These are phyloP conservation scores for Morone chrysops DNA, from an alignment of 2,113 vertebrate species.

Conservation along the genomic window DNA sequence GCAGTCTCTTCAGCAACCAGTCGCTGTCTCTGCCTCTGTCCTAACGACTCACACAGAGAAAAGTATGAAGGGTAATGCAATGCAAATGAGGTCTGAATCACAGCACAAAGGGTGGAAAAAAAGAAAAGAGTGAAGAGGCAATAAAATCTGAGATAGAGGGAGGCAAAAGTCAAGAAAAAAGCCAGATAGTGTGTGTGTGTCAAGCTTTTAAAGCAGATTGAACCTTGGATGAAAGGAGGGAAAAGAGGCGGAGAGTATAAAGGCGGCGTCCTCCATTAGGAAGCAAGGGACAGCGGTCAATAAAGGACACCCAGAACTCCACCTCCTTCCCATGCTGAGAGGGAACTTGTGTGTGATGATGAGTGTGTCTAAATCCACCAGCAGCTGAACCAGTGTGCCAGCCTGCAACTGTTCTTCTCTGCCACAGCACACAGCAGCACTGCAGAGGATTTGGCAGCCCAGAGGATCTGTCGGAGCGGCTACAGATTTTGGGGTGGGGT, in stretches of 20 bases:
- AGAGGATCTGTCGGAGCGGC: slow-evolving; percentile 55
- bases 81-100: slow-evolving; percentile 50
- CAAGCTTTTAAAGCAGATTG: slow-evolving; percentile 51
- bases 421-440: slow-evolving; percentile 67
- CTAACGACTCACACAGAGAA: slow-evolving; percentile 22
- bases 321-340: slow-evolving; percentile 63
- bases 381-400: slow-evolving; percentile 67
- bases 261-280: slow-evolving; percentile 46
- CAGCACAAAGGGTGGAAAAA: not conserved
- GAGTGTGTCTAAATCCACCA: slow-evolving; percentile 66
- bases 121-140: slow-evolving; percentile 13
- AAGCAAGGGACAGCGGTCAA: slow-evolving; percentile 69
- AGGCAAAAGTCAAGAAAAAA: slow-evolving; percentile 18
- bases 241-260: slow-evolving; percentile 37
- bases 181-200: slow-evolving; percentile 21
- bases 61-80: slow-evolving; percentile 31
- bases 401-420: slow-evolving; percentile 54
- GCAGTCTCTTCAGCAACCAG: slow-evolving; percentile 52
- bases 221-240: slow-evolving; percentile 42
- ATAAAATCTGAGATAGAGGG: not conserved
- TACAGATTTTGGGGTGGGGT: slow-evolving; percentile 60
- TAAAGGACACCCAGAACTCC: slow-evolving; percentile 74
- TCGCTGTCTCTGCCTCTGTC: slow-evolving; percentile 35
- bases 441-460: slow-evolving; percentile 77
- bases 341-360: slow-evolving; percentile 66